Conservation (phyloP, 2,888 invertebrate species). For the Drosophila parthenogenetica region DNA sequence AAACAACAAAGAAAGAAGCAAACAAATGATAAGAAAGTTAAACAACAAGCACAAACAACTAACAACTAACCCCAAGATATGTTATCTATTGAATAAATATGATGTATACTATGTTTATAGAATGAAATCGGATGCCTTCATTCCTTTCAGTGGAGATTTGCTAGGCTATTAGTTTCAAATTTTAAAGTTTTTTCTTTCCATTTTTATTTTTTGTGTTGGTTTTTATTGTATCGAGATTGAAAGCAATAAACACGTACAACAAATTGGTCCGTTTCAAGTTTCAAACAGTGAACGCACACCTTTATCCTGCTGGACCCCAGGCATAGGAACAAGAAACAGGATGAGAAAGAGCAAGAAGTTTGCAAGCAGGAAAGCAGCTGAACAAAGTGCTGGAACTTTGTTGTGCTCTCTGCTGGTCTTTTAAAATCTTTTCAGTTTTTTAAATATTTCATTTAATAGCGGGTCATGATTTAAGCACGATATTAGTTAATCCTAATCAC, state of each 20-base stretch:
- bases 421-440: constrained; percentile 44
- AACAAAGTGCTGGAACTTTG: constrained; percentile 16
- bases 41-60: neutral
- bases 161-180: constrained; percentile 69
- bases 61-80: neutral
- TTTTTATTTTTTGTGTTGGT: constrained; percentile 9
- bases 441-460: constrained; percentile 53
- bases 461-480: constrained; percentile 46
- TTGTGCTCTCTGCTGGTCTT: constrained; percentile 9
- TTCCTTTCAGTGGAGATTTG: constrained; percentile 42
- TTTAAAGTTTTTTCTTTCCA: constrained; percentile 38
- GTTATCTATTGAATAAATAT: neutral
- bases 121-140: constrained; percentile 31
- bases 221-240: constrained; percentile 47
- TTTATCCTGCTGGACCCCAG: constrained; percentile 5
- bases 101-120: neutral
- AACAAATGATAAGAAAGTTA: neutral
- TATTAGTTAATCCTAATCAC: constrained; percentile 44
- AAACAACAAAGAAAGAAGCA: neutral
- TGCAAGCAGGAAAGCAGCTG: neutral
- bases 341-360: neutral
- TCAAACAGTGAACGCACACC: constrained; percentile 38
- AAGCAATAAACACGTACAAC: constrained; percentile 69
- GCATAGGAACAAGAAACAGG: constrained; percentile 4
- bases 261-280: constrained; percentile 62